These are phyloP conservation scores for Caenorhabditis brenneri DNA, from an alignment of 1,140 invertebrate species.

Conservation along the genomic window DNA sequence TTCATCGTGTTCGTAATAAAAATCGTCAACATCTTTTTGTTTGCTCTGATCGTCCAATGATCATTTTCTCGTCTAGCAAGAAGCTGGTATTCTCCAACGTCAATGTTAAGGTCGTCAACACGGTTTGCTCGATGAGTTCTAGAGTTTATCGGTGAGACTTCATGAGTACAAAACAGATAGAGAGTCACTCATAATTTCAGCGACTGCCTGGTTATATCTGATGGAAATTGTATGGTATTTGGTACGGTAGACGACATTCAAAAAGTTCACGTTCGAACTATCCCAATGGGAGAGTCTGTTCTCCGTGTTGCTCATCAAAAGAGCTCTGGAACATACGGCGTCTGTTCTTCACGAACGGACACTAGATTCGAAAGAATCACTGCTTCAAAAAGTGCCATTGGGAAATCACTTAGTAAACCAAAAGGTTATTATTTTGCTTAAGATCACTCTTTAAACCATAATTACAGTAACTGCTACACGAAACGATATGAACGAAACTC, in stretches of 20 bases:
- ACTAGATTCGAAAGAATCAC: background rate
- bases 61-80: conserved; percentile 98
- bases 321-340: conserved; percentile 88
- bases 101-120: conserved; percentile 94
- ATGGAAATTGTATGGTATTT: conserved; percentile 89
- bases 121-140: conserved; percentile 96
- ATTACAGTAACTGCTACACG: background rate
- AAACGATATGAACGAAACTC: background rate
- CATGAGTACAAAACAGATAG: conserved; percentile 75
- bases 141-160: conserved; percentile 83
- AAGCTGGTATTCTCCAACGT: conserved; percentile 99
- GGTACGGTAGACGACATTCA: conserved; percentile 81
- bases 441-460: background rate
- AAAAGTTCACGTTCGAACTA: conserved; percentile 75
- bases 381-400: conserved; percentile 1
- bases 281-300: conserved; percentile 90
- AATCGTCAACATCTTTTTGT: conserved; percentile 93
- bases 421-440: background rate
- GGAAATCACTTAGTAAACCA: background rate
- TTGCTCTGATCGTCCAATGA: conserved; percentile 95
- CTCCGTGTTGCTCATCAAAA: conserved; percentile 79
- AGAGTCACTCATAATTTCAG: conserved; percentile 38
- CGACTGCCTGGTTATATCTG: conserved; percentile 84
- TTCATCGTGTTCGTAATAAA: conserved; percentile 85
- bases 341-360: conserved; percentile 70